A percentile compares a stretch with the other conserved stretches of the same genome.
These are phyloP conservation scores for Asobara japonica DNA, from an alignment of 1,140 invertebrate species.

Conservation along the genomic window DNA sequence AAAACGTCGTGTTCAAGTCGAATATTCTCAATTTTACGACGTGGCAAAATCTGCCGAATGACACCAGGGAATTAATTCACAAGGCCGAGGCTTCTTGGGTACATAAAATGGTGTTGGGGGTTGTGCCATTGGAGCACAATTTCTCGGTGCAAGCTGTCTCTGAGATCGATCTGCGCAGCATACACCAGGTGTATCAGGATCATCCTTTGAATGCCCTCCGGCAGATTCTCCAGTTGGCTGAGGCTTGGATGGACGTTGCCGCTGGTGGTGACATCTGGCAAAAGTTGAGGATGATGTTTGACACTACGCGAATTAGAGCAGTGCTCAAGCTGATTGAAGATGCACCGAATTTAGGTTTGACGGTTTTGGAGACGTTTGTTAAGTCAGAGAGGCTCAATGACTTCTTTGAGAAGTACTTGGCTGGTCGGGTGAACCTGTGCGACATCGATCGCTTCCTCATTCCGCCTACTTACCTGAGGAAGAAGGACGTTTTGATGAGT, in stretches of 20 bases:
- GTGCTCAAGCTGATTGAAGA: slow-evolving; percentile 55
- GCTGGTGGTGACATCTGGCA: slow-evolving; percentile 57
- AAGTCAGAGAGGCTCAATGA: slow-evolving; percentile 52
- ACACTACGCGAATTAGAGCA: slow-evolving; percentile 48
- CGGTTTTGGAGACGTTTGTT: slow-evolving; percentile 54
- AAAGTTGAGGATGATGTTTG: slow-evolving; percentile 47
- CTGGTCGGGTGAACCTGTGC: slow-evolving; percentile 48
- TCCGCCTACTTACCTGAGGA: slow-evolving; percentile 51
- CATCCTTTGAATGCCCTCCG: neutral
- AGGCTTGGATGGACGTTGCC: slow-evolving; percentile 42
- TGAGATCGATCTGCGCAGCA: neutral
- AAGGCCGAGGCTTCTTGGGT: slow-evolving; percentile 47
- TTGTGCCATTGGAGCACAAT: neutral
- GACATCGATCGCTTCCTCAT: slow-evolving; percentile 58
- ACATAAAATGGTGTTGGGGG: slow-evolving; percentile 28
- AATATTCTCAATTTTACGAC: slow-evolving; percentile 53
- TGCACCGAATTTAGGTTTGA: slow-evolving; percentile 53
- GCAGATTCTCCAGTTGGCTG: slow-evolving; percentile 39
- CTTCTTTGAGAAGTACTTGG: slow-evolving; percentile 45
- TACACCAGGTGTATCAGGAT: neutral
- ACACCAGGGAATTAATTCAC: slow-evolving; percentile 43
- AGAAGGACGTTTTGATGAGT: slow-evolving; percentile 51
- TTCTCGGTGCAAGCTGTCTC: neutral
- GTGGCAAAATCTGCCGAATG: slow-evolving; percentile 48
- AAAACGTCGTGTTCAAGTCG: slow-evolving; percentile 42